A percentile compares a stretch with the other conserved stretches of the same genome.
Conservation (phyloP, 2,797 vertebrate species). For the Glossophaga mutica region DNA sequence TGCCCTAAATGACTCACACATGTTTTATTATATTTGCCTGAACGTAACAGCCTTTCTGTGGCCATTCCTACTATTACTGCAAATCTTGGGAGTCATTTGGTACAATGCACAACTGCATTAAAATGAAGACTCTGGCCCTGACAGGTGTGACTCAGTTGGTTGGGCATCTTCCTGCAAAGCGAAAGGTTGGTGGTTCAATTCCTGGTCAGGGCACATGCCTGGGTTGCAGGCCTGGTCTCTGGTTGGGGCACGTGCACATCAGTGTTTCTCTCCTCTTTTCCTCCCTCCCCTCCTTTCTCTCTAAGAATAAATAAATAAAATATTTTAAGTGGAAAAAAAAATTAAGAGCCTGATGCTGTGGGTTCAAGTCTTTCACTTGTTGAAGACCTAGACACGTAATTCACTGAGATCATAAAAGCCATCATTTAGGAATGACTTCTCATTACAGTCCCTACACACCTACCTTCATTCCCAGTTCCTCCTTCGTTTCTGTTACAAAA, state of each 20-base stretch:
- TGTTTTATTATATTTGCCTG: background rate
- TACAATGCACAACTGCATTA: background rate
- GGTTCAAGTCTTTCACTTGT: background rate
- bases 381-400: background rate
- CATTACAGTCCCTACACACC: background rate
- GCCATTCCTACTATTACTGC: background rate
- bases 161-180: background rate
- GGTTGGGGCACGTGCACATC: background rate
- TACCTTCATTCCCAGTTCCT: background rate
- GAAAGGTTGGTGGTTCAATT: background rate
- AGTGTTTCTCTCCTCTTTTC: background rate
- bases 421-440: background rate
- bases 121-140: background rate
- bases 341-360: background rate
- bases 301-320: background rate
- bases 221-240: background rate
- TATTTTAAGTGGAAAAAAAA: background rate
- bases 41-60: background rate
- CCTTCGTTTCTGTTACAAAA: background rate
- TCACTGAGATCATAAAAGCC: background rate
- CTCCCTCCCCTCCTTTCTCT: background rate
- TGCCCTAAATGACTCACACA: background rate
- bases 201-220: background rate
- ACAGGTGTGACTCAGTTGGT: background rate
- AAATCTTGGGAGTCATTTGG: background rate